Base-by-base conservation (phyloP, 2,113 vertebrate species). In the Laticauda laticaudata region DNA sequence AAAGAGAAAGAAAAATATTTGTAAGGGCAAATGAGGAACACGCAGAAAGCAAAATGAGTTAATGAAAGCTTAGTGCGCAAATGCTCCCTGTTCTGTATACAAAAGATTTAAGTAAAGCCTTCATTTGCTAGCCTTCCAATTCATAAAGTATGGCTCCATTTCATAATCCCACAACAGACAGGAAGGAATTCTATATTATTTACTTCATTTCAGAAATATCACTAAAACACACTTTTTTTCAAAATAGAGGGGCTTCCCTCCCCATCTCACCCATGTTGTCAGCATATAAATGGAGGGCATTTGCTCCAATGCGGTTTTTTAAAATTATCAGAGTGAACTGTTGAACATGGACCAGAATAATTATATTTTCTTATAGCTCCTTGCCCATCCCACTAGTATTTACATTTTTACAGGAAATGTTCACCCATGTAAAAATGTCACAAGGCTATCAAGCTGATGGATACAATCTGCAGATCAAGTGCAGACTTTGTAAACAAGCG, bases 161-260 rank as follows among this genome's bases (percentile, higher is more conserved):
- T 75, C n/a, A 91, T 88, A 96, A 94, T 75, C 85, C 90, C 85
- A 56, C 57, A 91, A 91, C 89, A 93, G 90, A 61, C 81, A 75
- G 85, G 88, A 92, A 93, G 43, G 92, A 86, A 90, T 93, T 86
- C 75, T 54, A 45, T 93, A 90, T 90, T 90, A 90, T 93, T 93
- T 93, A 93, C 92, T 93, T 86, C 89, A 90, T 64, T 86, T 64
- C 87, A 89, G 92, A 45, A 20, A 91, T 75, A 90, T 92, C 93
- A 51, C 20, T 90, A 64, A 0, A 1, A 92, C 86, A 81, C 75
- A 5, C 56, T 64, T 34, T 92, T 94, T 64, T 69, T 93, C 51
- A 54, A 87, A 90, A 93, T 61, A 61, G 75, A 10, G 43, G 89
- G 45, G 89, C 56, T 56, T 88, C n/a, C 7, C 29, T 34, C 18